Evolutionary conservation across 2,888 invertebrate species (phyloP).

Genomic region (Drosophila atripex): DNA sequence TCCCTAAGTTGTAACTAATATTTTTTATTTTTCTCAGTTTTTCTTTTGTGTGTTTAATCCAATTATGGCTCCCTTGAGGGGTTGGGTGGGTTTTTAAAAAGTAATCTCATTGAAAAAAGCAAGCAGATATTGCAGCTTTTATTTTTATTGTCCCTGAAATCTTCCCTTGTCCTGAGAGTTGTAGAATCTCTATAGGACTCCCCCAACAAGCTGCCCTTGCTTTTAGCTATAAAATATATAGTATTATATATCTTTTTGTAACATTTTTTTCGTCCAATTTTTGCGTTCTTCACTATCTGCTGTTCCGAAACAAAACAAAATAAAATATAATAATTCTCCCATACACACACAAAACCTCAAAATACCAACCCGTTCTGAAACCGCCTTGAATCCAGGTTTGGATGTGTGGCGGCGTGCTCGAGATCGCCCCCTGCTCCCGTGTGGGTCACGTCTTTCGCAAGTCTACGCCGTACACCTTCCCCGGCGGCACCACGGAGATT

Average conservation of each 20-base stretch:
- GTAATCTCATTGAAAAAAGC: too few relatives aligned
- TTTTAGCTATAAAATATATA: slow-evolving; percentile 15
- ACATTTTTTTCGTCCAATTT: slow-evolving; percentile 48
- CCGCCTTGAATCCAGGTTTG: slow-evolving; percentile 88
- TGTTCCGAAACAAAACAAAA: neutral
- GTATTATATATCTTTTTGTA: slow-evolving; percentile 49
- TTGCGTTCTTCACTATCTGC: slow-evolving; percentile 18
- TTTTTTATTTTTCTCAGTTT: slow-evolving; percentile 18
- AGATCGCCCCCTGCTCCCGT: slow-evolving; percentile 97
- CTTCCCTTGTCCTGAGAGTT: neutral
- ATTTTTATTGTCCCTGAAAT: neutral
- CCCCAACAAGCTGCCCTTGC: slow-evolving; percentile 55
- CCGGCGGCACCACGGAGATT: slow-evolving; percentile 97
- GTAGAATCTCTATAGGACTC: slow-evolving; percentile 3
- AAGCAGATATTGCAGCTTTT: too few relatives aligned
- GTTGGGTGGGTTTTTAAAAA: slow-evolving; percentile 5
- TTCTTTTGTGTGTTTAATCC: slow-evolving; percentile 1
- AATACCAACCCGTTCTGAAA: slow-evolving; percentile 13
- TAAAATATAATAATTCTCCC: neutral
- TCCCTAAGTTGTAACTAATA: slow-evolving; percentile 68
- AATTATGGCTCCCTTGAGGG: slow-evolving; percentile 22
- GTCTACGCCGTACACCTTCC: slow-evolving; percentile 99
- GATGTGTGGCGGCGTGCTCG: slow-evolving; percentile 98
- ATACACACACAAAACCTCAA: slow-evolving; percentile 9
- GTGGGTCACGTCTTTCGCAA: slow-evolving; percentile 99